A percentile compares a stretch with the other conserved stretches of the same genome.
phyloP scores from a whole-genome alignment of 2,888 invertebrate genomes.

The Palloptera scutellata region DNA sequence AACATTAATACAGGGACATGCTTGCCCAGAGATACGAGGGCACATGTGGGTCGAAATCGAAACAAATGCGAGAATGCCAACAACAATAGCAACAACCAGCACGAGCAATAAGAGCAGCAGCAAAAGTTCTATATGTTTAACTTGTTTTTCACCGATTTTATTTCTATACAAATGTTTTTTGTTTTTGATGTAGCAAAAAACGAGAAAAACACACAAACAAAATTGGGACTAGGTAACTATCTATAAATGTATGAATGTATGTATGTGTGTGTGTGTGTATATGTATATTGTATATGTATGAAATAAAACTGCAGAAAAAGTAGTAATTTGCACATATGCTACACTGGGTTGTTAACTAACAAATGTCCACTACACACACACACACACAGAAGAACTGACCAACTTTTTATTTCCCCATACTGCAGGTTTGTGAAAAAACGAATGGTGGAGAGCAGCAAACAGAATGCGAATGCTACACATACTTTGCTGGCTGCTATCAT shows the following conservation, averaged over 20 bases:
- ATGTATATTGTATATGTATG: too few species aligned
- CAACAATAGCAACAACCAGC: slow-evolving; percentile 4
- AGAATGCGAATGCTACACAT: slow-evolving; percentile 14
- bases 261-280: background rate
- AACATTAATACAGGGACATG: too few species aligned
- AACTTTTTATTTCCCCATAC: too few species aligned
- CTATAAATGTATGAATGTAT: background rate
- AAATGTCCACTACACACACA: background rate
- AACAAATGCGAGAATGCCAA: background rate
- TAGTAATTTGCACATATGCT: slow-evolving; percentile 28
- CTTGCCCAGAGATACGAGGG: too few species aligned
- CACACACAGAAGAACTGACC: too few species aligned
- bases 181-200: background rate
- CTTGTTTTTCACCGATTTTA: too few species aligned
- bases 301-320: slow-evolving; percentile 3
- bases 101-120: background rate
- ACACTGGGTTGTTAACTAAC: slow-evolving; percentile 24
- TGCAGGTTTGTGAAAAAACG: too few species aligned
- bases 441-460: too few species aligned
- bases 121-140: too few species aligned
- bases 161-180: too few species aligned
- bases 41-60: too few species aligned
- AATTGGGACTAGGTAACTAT: background rate
- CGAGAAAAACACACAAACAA: background rate
- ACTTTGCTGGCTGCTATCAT: slow-evolving; percentile 35